Base-by-base conservation (phyloP, 2,113 vertebrate species). In the Myotis brandtii region DNA sequence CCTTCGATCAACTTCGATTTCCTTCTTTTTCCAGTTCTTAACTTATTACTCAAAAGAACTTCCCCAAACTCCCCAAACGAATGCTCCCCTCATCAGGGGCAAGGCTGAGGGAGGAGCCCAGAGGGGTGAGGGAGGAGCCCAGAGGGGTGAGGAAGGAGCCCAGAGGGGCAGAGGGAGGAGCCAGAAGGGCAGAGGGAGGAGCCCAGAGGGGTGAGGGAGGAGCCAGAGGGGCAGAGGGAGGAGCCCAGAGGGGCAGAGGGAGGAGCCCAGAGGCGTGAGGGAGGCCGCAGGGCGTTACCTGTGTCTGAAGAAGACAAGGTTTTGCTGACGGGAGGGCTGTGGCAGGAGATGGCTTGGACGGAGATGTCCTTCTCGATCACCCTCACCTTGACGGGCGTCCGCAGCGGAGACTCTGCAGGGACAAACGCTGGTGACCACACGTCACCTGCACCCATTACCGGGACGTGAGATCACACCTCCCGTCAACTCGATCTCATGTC, bases 291-390 rank as follows among this genome's bases (percentile, higher is more conserved):
- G 25, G 25, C 6, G 16, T 98, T 97, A 99, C 99, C 99, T 76
- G 99, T 99, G 95, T 99, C 99, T 1, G 99, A 99, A 27, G 99
- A 99, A 0, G 99, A 99, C 96, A 99, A 97, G 0, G 99, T 99
- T 95, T 99, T 99, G 97, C 99, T 99, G 97, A 99, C 99, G 0
- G 98, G 98, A 70, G 98, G 97, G 6, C 98, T 98, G 2, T 98
- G 95, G 97, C 98, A 97, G 6, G 98, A 97, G 16, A 98, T 95
- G 91, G 97, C 98, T 96, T 99, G 99, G 97, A 99, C 92, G 0
- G 99, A 99, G 81, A 99, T 98, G 69, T 99, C 98, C 27, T 99
- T 99, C 97, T 99, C 99, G 0, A 98, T 97, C 90, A 99, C 98
- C 97, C 99, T 99, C 70, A 98, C 95, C 97, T 99, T 99, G 94